Base-by-base conservation (phyloP, 2,888 invertebrate genomes). In the Tanytarsus gracilentus region DNA sequence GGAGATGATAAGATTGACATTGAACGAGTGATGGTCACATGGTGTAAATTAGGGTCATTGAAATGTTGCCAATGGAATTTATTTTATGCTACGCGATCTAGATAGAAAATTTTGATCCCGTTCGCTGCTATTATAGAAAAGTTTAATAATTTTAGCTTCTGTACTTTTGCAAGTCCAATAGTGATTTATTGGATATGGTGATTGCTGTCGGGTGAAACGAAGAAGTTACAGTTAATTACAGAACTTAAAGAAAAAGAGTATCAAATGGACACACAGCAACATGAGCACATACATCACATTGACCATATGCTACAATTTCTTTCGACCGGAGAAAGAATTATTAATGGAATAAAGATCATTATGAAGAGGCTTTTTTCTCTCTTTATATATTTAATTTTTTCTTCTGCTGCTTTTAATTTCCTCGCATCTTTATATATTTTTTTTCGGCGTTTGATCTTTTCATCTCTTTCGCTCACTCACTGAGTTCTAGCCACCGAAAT, bases 341-440 rank as follows among this genome's bases (percentile, higher is more conserved):
- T 58, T 58, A 58, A 58, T 58, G 58, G 48, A 56, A 56, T 39
- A 27, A 58, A 58, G 58, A 58, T 58, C 58, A 48, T 58, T 58
- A 58, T 56, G 53, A 23, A 21, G 36, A 14, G 27, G 26, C 14
- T 27, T 53, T 53, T 33, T 53, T 53, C 21, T 33, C 16, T 44
- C n/a, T 16, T 36, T 36, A 14, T 14, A 36, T 36, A 16, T 36
- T 36, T 36, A n/a, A 14, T 36, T n/a, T 14, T 36, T 36, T 16
- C 16, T 36, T 36, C 9, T 36, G n/a, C 36, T 14, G n/a, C 36
- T 36, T 14, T 16, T 14, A 36, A 14, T 36, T 36, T 16, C 16
- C 16, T 16, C 16, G 36, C 36, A 36, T 16, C 16, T 16, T 36
- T 36, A 36, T 16, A 14, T 36, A 36, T 14, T 36, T 14, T 36